These are phyloP conservation scores for Drosophila lini DNA, from an alignment of 1,140 invertebrate species.

Conservation along the genomic window DNA sequence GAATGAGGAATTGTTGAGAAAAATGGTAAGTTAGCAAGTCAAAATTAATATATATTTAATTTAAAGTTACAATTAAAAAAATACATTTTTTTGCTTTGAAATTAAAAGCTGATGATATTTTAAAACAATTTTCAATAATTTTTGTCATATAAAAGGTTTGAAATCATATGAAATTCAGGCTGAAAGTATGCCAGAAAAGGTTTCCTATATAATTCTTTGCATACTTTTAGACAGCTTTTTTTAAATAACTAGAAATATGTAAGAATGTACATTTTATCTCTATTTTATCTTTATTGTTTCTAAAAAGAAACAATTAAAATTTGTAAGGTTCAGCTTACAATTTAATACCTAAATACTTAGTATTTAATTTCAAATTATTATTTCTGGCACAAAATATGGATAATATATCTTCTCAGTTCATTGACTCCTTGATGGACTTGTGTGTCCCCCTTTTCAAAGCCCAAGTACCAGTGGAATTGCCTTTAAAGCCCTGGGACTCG, in stretches of 20 bases:
- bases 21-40: slow-evolving; percentile 87
- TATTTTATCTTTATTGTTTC: background rate
- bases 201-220: background rate
- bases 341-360: background rate
- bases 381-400: background rate
- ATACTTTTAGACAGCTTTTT: background rate
- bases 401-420: slow-evolving; percentile 10
- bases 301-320: background rate
- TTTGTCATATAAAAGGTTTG: background rate
- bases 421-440: slow-evolving; percentile 25
- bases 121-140: background rate
- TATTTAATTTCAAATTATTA: background rate
- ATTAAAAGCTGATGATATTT: background rate
- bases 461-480: slow-evolving; percentile 21
- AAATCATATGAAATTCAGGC: background rate
- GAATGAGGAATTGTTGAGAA: slow-evolving; percentile 89
- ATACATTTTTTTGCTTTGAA: no score
- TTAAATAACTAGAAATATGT: background rate
- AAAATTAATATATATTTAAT: background rate
- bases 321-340: background rate
- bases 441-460: slow-evolving; percentile 20
- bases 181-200: background rate
- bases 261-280: background rate
- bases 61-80: no score
- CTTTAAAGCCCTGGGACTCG: slow-evolving; percentile 32